These are phyloP conservation scores for Oppia nitens DNA, from an alignment of 1,140 invertebrate genomes.

Conservation along the genomic window DNA sequence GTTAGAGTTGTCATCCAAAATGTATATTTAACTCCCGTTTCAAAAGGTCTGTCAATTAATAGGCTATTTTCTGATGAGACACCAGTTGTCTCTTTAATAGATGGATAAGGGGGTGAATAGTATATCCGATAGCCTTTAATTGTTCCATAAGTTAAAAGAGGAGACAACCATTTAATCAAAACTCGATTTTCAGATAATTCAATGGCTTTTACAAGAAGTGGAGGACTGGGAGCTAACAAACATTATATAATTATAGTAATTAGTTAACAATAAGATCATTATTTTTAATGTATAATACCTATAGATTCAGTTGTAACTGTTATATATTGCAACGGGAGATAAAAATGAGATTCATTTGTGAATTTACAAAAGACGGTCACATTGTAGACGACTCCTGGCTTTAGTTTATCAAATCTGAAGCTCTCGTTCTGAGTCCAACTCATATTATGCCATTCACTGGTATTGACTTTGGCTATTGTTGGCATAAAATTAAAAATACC, in stretches of 20 bases:
- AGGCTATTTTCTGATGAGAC: slow-evolving; percentile 28
- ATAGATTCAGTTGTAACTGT: slow-evolving; percentile 43
- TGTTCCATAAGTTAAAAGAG: slow-evolving; percentile 40
- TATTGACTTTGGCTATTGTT: slow-evolving; percentile 31
- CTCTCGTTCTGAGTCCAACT: slow-evolving; percentile 35
- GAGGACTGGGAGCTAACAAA: slow-evolving; percentile 40
- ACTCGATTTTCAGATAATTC: slow-evolving; percentile 45
- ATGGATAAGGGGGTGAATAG: slow-evolving; percentile 39
- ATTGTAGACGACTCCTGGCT: slow-evolving; percentile 50
- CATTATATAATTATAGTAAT: background rate
- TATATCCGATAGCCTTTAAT: slow-evolving; percentile 43
- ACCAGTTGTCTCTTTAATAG: slow-evolving; percentile 21
- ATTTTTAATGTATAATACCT: slow-evolving; percentile 27
- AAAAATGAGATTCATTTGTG: slow-evolving; percentile 28
- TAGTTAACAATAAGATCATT: slow-evolving; percentile 13
- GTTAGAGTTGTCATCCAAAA: slow-evolving; percentile 50
- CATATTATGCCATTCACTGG: slow-evolving; percentile 23
- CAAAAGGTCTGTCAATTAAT: slow-evolving; percentile 38
- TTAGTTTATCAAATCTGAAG: slow-evolving; percentile 42
- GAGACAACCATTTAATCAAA: slow-evolving; percentile 46
- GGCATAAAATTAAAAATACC: slow-evolving; percentile 41
- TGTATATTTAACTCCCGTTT: slow-evolving; percentile 43
- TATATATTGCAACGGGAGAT: slow-evolving; percentile 38
- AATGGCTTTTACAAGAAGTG: slow-evolving; percentile 41
- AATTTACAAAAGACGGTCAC: slow-evolving; percentile 51